These are phyloP conservation scores for Leptopterna dolabrata DNA, from an alignment of 2,888 invertebrate species.

Conservation along the genomic window DNA sequence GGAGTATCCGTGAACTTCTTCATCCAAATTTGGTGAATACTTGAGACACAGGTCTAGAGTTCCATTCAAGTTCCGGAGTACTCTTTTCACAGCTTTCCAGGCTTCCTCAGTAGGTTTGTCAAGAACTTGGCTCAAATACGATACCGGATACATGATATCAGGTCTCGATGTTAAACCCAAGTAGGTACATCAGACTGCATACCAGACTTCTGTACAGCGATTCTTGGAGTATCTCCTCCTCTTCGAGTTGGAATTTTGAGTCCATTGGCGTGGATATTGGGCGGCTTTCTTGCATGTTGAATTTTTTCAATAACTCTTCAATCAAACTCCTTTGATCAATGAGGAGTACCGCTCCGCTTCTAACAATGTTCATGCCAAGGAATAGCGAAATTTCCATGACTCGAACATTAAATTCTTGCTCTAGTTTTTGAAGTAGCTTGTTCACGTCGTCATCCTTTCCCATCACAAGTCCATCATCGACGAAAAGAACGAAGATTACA, in stretches of 20 bases:
- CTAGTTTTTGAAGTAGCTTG: not conserved
- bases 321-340: conserved; percentile 44
- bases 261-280: conserved; percentile 45
- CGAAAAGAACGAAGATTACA: not conserved
- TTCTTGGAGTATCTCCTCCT: not conserved
- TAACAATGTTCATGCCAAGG: not conserved
- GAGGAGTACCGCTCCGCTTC: conserved; percentile 28
- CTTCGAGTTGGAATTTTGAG: conserved; percentile 18
- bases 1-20: no score
- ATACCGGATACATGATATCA: no score
- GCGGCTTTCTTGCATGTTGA: conserved; percentile 48
- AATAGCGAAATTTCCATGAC: not conserved
- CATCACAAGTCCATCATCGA: not conserved
- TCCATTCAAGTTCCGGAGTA: no score
- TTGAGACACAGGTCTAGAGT: no score
- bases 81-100: no score
- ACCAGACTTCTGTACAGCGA: not conserved
- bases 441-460: not conserved
- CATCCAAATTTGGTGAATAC: no score
- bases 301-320: conserved; percentile 40
- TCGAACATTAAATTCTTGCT: not conserved
- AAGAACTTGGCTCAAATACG: no score
- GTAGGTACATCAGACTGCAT: no score
- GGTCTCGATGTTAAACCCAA: no score
- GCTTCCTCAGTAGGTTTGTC: no score